A percentile compares a stretch with the other conserved stretches of the same genome.
phyloP scores from a whole-genome alignment of 2,797 vertebrate genomes.

The Peromyscus aztecus region DNA sequence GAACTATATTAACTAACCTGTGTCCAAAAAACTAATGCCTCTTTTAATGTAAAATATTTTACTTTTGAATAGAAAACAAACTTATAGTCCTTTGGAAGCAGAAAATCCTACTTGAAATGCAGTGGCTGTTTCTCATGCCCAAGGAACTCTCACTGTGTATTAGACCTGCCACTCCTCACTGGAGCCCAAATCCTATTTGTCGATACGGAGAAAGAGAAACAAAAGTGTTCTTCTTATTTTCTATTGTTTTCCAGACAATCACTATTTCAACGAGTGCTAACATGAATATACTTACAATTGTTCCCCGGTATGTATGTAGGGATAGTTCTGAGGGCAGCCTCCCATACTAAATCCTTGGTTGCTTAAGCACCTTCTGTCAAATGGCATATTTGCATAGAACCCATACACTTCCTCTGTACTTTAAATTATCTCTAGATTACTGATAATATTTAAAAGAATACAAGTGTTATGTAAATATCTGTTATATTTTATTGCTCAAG shows the following conservation, averaged over 20 bases:
- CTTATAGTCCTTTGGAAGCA: background rate
- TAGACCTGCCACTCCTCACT: background rate
- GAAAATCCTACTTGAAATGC: background rate
- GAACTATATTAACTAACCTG: background rate
- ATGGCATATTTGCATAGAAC: background rate
- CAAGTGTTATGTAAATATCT: background rate
- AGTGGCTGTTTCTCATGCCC: background rate
- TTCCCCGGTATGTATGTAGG: background rate
- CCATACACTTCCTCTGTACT: background rate
- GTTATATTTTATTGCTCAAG: background rate
- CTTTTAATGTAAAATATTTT: slow-evolving; percentile 24
- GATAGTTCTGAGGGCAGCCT: background rate
- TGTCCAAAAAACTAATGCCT: background rate
- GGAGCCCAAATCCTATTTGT: background rate
- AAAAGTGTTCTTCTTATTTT: slow-evolving; percentile 22
- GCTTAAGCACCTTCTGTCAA: background rate
- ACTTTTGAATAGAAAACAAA: background rate
- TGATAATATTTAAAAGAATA: background rate
- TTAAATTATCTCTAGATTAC: background rate
- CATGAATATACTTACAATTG: background rate
- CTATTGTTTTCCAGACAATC: background rate
- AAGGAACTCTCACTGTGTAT: background rate
- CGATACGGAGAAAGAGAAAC: background rate
- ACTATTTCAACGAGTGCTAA: slow-evolving; percentile 16
- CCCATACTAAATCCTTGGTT: background rate